Conservation (phyloP, 1,140 invertebrate species). For the Pseudomyrmex sp. region DNA sequence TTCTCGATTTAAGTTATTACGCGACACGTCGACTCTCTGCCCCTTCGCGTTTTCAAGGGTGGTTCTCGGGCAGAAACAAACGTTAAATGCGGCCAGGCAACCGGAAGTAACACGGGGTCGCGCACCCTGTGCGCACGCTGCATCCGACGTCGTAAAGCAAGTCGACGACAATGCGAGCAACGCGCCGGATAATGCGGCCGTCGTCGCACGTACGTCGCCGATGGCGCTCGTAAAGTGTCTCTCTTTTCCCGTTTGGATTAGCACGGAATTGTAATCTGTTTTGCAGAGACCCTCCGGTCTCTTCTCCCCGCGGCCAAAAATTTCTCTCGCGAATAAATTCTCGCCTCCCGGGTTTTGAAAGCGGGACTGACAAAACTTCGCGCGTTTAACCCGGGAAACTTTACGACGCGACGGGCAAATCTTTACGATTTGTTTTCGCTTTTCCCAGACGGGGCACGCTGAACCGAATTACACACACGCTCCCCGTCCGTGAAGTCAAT, state of each 20-base stretch:
- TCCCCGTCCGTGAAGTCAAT: neutral
- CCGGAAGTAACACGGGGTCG: conserved; percentile 64
- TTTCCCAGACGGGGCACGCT: neutral
- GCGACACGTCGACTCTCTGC: neutral
- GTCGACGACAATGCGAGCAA: conserved; percentile 64
- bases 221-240: conserved; percentile 53
- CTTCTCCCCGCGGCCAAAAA: neutral
- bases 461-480: neutral
- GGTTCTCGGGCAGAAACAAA: conserved; percentile 61
- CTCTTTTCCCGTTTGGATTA: conserved; percentile 16
- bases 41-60: neutral
- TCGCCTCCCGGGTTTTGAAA: neutral
- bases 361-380: conserved; percentile 40
- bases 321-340: conserved; percentile 24
- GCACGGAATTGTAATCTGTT: conserved; percentile 28
- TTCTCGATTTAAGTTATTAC: conserved; percentile 46
- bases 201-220: neutral
- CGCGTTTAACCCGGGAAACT: conserved; percentile 29
- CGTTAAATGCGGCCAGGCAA: conserved; percentile 61
- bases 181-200: conserved; percentile 60
- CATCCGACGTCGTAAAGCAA: conserved; percentile 60
- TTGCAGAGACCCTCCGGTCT: conserved; percentile 5
- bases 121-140: neutral
- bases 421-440: conserved; percentile 60
- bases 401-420: conserved; percentile 52